Percentiles rank a stretch among this genome's conserved stretches.
Conservation (phyloP, 2,888 invertebrate species). For the Scaeva pyrastri region DNA sequence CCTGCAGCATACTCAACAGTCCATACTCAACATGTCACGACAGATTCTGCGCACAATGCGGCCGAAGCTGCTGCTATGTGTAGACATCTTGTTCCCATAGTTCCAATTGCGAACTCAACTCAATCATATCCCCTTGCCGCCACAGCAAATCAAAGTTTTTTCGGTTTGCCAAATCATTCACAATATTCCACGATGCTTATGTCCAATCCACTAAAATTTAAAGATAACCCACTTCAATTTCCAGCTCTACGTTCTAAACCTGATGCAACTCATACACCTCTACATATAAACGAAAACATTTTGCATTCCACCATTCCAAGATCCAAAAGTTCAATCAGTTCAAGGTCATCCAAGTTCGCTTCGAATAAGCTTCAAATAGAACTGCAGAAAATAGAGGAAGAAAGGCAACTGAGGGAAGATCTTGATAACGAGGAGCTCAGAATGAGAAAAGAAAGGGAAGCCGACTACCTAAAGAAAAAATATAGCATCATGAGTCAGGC, state of each 20-base stretch:
- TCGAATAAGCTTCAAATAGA: constrained; percentile 35
- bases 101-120: background rate
- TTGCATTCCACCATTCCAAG: background rate
- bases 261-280: background rate
- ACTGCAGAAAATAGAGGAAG: constrained; percentile 35
- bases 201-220: too few relatives aligned
- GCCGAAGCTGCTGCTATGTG: too few relatives aligned
- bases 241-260: background rate
- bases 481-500: constrained; percentile 9
- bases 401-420: constrained; percentile 23
- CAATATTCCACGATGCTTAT: too few relatives aligned
- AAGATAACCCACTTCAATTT: too few relatives aligned
- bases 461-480: constrained; percentile 21
- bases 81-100: too few relatives aligned
- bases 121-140: too few relatives aligned
- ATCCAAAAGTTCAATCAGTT: constrained; percentile 3
- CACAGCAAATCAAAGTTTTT: too few relatives aligned
- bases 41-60: too few relatives aligned
- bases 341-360: constrained; percentile 18
- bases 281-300: background rate
- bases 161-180: too few relatives aligned
- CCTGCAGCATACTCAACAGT: too few relatives aligned
- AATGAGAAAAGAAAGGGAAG: constrained; percentile 8
- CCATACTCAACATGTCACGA: too few relatives aligned
- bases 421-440: constrained; percentile 18